A percentile compares a stretch with the other conserved stretches of the same genome.
Conservation (phyloP, 2,797 vertebrate genomes). For the Cyclopterus lumpus region DNA sequence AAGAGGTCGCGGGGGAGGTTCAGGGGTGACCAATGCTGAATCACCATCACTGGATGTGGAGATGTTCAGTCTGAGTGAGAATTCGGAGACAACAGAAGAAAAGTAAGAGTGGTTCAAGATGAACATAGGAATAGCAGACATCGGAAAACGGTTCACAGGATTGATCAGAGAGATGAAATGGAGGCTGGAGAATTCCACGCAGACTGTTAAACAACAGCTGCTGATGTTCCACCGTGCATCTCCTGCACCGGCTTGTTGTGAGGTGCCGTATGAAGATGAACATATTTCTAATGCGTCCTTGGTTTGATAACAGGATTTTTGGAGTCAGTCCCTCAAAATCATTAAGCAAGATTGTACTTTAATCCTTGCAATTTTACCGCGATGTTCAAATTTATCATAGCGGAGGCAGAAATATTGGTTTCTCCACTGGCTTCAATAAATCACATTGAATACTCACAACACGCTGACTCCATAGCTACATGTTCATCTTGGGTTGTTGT, state of each 20-base stretch:
- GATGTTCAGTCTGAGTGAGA: conserved; percentile 58
- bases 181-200: background rate
- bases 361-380: background rate
- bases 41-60: conserved; percentile 38
- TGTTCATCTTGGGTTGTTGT: background rate
- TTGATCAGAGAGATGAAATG: conserved; percentile 1
- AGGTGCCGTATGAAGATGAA: background rate
- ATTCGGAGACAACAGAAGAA: conserved; percentile 1
- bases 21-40: conserved; percentile 23
- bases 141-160: conserved; percentile 4
- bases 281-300: background rate
- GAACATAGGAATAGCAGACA: background rate
- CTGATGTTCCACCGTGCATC: background rate
- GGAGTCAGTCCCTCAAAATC: background rate
- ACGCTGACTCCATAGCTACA: background rate
- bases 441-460: background rate
- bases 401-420: background rate
- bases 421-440: conserved; percentile 14
- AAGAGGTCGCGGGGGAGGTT: conserved; percentile 65
- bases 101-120: background rate
- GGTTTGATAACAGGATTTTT: background rate
- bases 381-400: background rate
- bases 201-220: background rate
- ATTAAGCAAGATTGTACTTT: background rate
- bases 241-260: background rate